Base-by-base conservation (phyloP, 1,140 invertebrate species). In the Polypedilum vanderplanki region DNA sequence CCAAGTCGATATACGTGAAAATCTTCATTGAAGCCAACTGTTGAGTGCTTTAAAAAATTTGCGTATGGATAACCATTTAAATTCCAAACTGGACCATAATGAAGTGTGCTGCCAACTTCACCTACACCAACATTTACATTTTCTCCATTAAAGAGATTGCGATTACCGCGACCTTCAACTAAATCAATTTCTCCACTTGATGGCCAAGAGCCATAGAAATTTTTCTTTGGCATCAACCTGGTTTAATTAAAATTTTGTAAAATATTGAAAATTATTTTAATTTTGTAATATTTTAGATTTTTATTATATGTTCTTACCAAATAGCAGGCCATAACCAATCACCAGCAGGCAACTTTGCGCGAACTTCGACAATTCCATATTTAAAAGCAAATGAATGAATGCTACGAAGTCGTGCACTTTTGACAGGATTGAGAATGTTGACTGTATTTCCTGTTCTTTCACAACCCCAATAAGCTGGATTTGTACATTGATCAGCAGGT, bases 321-420 rank as follows among this genome's bases (percentile, higher is more conserved):
- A 89, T 85, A n/a, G 87, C 87, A 80, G 90, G 90, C 87, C 89
- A 90, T 2, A 91, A 78, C 91, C 90, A 92, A 80, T 92, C 46
- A 65, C 89, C 90, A 41, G 83, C 79, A 0, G 90, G 89, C 78
- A 91, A 81, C 80, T 90, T 90, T 0, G 89, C 90, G 15, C 85
- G 83, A 10, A 91, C 83, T 78, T 89, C 86, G 2, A 91, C 85
- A 73, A 84, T 84, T 10, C 90, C 90, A 77, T 90, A 91, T 24
- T 81, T 85, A 76, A 88, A 88, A 12, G 83, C 80, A 75, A 91
- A 88, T 17, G 79, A 79, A 40, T 84, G 81, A 41, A 85, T 84
- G 0, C 87, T 88, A 41, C 86, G 85, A 70, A 91, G 78, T 77
- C 87, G 84, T 4, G 87, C 88, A 0, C 89, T 90, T 79, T 87